Percentiles rank a stretch among this genome's conserved stretches.
phyloP scores from a whole-genome alignment of 2,888 invertebrate species.

The Trichacis sp. region DNA sequence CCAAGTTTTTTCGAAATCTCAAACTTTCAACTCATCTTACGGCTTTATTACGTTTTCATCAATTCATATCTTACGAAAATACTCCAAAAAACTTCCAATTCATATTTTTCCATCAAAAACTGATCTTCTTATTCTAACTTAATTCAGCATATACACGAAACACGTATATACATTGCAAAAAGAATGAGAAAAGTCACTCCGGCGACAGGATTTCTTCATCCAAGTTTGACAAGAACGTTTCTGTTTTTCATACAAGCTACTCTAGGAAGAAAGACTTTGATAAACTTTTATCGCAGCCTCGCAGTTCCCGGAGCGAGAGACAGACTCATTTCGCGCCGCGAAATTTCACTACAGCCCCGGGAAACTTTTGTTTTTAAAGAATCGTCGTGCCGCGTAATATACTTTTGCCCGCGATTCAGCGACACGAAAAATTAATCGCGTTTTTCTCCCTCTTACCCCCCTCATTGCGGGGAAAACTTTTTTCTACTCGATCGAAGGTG shows the following conservation, averaged over 20 bases:
- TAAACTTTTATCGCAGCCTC: conserved; percentile 3
- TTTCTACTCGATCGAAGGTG: neutral
- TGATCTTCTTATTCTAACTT: too few relatives aligned
- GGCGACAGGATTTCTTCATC: neutral
- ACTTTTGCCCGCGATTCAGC: conserved; percentile 3
- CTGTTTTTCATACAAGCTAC: conserved; percentile 5
- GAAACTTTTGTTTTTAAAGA: conserved; percentile 7
- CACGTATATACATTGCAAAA: too few relatives aligned
- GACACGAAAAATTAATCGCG: conserved; percentile 1
- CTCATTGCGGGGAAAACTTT: neutral
- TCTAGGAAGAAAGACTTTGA: neutral
- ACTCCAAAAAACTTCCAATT: too few relatives aligned
- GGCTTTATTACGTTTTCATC: too few relatives aligned
- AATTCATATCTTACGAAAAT: too few relatives aligned
- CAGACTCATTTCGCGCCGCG: neutral
- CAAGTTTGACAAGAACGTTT: conserved; percentile 5
- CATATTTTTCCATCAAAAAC: too few relatives aligned
- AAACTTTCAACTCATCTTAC: too few relatives aligned
- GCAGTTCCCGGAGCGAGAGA: neutral
- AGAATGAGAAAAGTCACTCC: neutral
- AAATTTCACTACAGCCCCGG: neutral
- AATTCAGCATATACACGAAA: too few relatives aligned
- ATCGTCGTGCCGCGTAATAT: neutral
- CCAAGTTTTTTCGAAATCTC: too few relatives aligned
- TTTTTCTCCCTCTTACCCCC: neutral